Evolutionary conservation across 2,888 invertebrate genomes (phyloP).

Genomic region (Tryphoninae sp.): DNA sequence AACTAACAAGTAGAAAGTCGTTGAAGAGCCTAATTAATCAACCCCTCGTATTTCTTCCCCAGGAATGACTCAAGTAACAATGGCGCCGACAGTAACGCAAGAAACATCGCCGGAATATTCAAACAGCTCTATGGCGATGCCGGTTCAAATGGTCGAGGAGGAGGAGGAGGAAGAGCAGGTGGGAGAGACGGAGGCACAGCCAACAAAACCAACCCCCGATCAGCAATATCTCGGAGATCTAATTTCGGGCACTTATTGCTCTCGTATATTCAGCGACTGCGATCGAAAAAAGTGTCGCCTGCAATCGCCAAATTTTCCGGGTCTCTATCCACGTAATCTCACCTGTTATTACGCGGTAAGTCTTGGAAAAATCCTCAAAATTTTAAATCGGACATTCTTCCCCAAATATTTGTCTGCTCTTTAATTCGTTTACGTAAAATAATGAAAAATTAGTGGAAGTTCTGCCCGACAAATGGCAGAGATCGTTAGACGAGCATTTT

Average conservation of each 20-base stretch:
- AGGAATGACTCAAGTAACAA: constrained; percentile 73
- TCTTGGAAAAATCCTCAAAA: neutral
- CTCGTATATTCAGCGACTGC: constrained; percentile 95
- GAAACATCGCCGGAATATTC: constrained; percentile 71
- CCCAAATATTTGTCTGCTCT: too few species aligned
- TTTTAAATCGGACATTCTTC: neutral
- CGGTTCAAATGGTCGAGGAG: constrained; percentile 74
- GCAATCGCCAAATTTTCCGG: constrained; percentile 96
- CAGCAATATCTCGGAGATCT: constrained; percentile 92
- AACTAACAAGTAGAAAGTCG: neutral
- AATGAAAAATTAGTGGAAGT: neutral
- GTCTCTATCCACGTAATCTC: constrained; percentile 95
- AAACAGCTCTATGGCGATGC: constrained; percentile 75
- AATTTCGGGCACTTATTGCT: constrained; percentile 95
- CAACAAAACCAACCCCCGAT: constrained; percentile 82
- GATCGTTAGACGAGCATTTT: constrained; percentile 12
- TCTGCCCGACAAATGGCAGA: constrained; percentile 2
- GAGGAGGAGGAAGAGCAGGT: constrained; percentile 80
- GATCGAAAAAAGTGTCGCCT: constrained; percentile 94
- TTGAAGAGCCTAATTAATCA: constrained; percentile 16
- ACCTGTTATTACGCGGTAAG: constrained; percentile 96
- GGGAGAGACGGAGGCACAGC: constrained; percentile 79
- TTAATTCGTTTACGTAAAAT: neutral
- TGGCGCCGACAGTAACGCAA: constrained; percentile 69
- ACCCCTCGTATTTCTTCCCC: constrained; percentile 20